phyloP scores from a whole-genome alignment of 2,888 invertebrate genomes.

The Venusia cambrica region DNA sequence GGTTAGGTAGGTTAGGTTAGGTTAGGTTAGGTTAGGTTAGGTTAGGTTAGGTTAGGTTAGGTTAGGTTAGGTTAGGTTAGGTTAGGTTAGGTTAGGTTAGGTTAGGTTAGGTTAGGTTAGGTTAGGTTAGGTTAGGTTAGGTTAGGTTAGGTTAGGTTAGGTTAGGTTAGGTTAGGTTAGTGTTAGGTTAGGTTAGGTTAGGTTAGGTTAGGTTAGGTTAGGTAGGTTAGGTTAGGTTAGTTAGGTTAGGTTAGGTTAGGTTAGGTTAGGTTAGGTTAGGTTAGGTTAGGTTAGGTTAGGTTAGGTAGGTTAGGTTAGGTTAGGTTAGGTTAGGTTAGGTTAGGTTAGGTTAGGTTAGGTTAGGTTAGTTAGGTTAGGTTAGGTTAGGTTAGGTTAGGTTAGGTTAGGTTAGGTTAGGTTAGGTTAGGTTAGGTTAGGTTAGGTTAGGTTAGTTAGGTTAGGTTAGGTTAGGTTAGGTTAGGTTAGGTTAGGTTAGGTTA shows the following conservation, averaged over 20 bases:
- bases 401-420: conserved; percentile 23
- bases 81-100: conserved; percentile 27
- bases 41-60: conserved; percentile 27
- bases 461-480: conserved; percentile 29
- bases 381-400: conserved; percentile 23
- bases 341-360: conserved; percentile 30
- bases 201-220: conserved; percentile 30
- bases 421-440: conserved; percentile 26
- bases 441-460: conserved; percentile 28
- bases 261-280: conserved; percentile 27
- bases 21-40: conserved; percentile 23
- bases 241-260: conserved; percentile 34
- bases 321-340: conserved; percentile 30
- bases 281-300: conserved; percentile 26
- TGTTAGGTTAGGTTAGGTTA: conserved; percentile 30
- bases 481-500: conserved; percentile 28
- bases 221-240: conserved; percentile 34
- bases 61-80: conserved; percentile 28
- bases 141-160: conserved; percentile 32
- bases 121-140: conserved; percentile 32
- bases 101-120: conserved; percentile 28
- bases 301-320: conserved; percentile 29
- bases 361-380: conserved; percentile 29
- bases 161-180: conserved; percentile 34
- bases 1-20: conserved; percentile 28